These are phyloP conservation scores for Meganola albula DNA, from an alignment of 2,888 invertebrate genomes.

Conservation along the genomic window DNA sequence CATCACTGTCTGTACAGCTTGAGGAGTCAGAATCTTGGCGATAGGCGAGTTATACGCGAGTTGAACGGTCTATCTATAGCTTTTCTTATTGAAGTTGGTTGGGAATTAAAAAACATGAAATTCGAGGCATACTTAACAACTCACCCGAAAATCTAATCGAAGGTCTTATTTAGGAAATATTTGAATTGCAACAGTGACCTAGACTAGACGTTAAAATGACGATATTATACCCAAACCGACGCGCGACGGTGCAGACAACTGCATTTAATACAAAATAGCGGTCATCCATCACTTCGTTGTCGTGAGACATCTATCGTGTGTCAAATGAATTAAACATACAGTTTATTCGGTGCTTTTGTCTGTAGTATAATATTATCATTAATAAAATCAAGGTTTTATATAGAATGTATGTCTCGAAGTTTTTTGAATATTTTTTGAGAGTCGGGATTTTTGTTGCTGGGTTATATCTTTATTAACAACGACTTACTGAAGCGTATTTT, in stretches of 20 bases:
- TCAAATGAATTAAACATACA: constrained; percentile 54
- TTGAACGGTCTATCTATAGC: no score
- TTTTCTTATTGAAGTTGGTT: no score
- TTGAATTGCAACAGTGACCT: constrained; percentile 43
- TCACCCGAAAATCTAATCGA: no score
- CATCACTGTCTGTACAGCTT: no score
- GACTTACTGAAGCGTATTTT: no score
- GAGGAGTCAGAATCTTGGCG: no score
- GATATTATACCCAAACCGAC: constrained; percentile 51
- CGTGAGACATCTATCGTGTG: constrained; percentile 43
- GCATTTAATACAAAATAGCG: constrained; percentile 43
- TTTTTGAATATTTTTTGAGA: constrained; percentile 9
- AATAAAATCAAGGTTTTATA: constrained; percentile 45
- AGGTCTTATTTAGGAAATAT: no score
- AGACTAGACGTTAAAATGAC: constrained; percentile 56
- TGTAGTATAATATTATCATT: constrained; percentile 58
- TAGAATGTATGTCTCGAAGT: constrained; percentile 21
- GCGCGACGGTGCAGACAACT: constrained; percentile 56
- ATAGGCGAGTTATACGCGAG: no score
- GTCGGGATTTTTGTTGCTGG: no score
- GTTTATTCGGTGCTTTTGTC: constrained; percentile 32
- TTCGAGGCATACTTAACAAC: no score
- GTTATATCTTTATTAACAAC: no score
- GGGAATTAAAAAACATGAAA: no score
- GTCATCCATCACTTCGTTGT: constrained; percentile 46